Evolutionary conservation across 1,140 invertebrate genomes (phyloP).

Genomic region (Drosophila truncata): DNA sequence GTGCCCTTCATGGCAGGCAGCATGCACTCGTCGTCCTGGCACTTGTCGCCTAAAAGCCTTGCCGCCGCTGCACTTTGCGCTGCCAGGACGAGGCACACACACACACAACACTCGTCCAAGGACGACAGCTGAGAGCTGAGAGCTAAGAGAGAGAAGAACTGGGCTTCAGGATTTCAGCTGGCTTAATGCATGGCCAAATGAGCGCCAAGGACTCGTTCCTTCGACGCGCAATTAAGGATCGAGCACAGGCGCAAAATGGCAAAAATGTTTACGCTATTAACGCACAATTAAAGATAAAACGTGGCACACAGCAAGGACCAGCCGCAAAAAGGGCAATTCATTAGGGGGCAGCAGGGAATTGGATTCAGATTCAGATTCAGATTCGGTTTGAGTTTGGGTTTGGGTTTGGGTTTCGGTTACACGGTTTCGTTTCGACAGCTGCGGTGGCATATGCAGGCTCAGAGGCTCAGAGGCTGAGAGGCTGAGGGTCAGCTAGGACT

Average conservation of each 20-base stretch:
- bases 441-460: constrained; percentile 10
- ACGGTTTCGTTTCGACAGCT: not conserved
- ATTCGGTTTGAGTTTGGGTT: constrained; percentile 28
- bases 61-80: constrained; percentile 38
- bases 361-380: constrained; percentile 18
- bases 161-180: constrained; percentile 2
- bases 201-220: constrained; percentile 72
- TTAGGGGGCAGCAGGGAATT: constrained; percentile 48
- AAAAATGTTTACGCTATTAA: constrained; percentile 82
- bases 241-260: constrained; percentile 28
- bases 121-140: not conserved
- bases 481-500: constrained; percentile 3
- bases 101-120: constrained; percentile 25
- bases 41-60: constrained; percentile 54
- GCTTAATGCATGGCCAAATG: constrained; percentile 68
- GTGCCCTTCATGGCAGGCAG: not conserved
- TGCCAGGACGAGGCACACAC: constrained; percentile 30
- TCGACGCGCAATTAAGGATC: constrained; percentile 56
- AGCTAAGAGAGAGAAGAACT: not conserved
- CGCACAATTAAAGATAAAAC: constrained; percentile 82
- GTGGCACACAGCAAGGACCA: not conserved
- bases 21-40: constrained; percentile 25
- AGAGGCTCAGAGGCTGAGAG: too few relatives aligned
- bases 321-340: constrained; percentile 66
- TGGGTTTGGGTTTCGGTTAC: not conserved